These are phyloP conservation scores for Trichonephila inaurata DNA, from an alignment of 1,140 invertebrate genomes.

Conservation along the genomic window DNA sequence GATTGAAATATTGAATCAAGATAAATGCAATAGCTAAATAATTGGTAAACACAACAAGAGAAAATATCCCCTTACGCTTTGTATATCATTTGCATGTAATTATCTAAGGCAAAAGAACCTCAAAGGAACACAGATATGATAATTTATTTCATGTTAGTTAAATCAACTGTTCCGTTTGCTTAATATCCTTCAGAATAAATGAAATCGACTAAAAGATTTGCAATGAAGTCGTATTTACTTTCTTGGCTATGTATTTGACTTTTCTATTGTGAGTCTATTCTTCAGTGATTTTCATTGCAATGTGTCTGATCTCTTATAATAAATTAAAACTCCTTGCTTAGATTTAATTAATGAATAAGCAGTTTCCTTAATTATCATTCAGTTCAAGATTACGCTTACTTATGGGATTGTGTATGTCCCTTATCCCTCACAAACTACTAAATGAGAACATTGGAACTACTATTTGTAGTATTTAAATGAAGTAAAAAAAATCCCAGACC, in stretches of 20 bases:
- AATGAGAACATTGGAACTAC: too few species aligned
- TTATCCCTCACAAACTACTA: too few species aligned
- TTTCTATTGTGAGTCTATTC: background rate
- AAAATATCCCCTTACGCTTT: constrained; percentile 1
- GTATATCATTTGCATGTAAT: constrained; percentile 25
- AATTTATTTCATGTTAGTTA: constrained; percentile 40
- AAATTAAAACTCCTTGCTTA: background rate
- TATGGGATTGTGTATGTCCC: too few species aligned
- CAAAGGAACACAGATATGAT: constrained; percentile 41
- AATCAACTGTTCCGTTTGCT: constrained; percentile 26
- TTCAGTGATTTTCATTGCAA: background rate
- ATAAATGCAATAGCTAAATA: background rate
- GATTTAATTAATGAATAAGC: background rate
- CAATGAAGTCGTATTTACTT: constrained; percentile 15
- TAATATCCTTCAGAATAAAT: constrained; percentile 8
- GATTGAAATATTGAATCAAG: constrained; percentile 40
- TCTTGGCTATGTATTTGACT: background rate
- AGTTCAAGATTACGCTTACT: too few species aligned
- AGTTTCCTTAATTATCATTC: too few species aligned
- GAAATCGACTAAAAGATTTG: constrained; percentile 15
- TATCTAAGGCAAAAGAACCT: constrained; percentile 22
- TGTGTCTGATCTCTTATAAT: background rate
- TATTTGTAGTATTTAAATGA: too few species aligned
- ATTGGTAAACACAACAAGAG: constrained; percentile 3
- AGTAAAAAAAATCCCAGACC: too few species aligned